Conservation (phyloP, 1,140 invertebrate species). For the Sweltsa coloradensis region DNA sequence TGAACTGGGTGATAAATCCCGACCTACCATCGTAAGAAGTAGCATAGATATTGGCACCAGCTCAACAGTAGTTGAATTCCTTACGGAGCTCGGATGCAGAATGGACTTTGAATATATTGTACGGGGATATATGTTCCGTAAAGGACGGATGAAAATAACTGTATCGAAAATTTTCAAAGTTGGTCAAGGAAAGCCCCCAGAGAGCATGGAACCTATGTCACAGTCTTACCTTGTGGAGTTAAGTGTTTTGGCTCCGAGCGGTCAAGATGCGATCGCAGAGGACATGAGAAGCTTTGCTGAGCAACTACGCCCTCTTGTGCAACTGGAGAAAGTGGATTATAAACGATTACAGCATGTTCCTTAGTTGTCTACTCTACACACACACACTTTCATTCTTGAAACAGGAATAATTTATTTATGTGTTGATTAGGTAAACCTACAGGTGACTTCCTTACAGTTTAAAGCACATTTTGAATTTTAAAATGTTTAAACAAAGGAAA, state of each 20-base stretch:
- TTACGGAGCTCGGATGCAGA: constrained; percentile 81
- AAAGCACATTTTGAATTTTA: no score
- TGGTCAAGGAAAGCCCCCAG: constrained; percentile 50
- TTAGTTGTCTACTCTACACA: constrained; percentile 16
- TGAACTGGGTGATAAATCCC: constrained; percentile 73
- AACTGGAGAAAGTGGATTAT: constrained; percentile 84
- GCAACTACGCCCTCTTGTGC: constrained; percentile 81
- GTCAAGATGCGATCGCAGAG: constrained; percentile 88
- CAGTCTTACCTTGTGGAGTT: constrained; percentile 91
- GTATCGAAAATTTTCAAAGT: constrained; percentile 88
- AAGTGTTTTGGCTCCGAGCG: constrained; percentile 82
- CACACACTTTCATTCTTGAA: constrained; percentile 12
- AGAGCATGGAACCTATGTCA: constrained; percentile 71
- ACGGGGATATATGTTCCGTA: constrained; percentile 90
- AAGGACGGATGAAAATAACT: constrained; percentile 93
- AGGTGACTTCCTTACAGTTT: constrained; percentile 12
- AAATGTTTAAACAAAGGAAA: no score
- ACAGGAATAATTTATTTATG: constrained; percentile 4
- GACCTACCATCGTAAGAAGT: constrained; percentile 78
- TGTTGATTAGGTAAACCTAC: constrained; percentile 9
- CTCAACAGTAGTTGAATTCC: constrained; percentile 78
- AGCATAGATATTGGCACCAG: constrained; percentile 87
- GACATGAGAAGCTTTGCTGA: constrained; percentile 94
- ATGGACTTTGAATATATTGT: constrained; percentile 90
- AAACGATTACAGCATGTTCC: constrained; percentile 41